phyloP scores from a whole-genome alignment of 1,140 invertebrate species.

The Portunus trituberculatus region DNA sequence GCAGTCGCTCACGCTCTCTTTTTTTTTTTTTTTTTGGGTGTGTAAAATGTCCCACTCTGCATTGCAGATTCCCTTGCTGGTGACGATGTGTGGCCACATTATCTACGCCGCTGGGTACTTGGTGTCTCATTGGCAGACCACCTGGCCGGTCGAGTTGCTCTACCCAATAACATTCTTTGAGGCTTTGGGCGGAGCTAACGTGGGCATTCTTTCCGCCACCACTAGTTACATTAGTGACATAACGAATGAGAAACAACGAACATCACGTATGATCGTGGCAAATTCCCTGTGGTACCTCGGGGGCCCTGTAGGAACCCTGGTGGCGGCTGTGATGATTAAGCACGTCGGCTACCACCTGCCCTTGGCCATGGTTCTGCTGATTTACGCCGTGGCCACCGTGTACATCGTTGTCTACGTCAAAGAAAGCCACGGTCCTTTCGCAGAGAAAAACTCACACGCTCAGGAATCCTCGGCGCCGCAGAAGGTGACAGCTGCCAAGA shows the following conservation, averaged over 20 bases:
- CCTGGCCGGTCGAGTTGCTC: slow-evolving; percentile 63
- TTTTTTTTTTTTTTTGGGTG: too few relatives aligned
- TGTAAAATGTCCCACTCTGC: background rate
- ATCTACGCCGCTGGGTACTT: slow-evolving; percentile 65
- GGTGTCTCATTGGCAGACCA: slow-evolving; percentile 40
- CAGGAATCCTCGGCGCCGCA: slow-evolving; percentile 25
- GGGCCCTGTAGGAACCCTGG: slow-evolving; percentile 67
- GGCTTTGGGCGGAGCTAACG: slow-evolving; percentile 59
- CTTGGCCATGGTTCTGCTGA: slow-evolving; percentile 44
- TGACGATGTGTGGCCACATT: slow-evolving; percentile 54
- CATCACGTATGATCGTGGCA: slow-evolving; percentile 59
- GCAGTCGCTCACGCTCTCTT: too few relatives aligned
- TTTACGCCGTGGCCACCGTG: slow-evolving; percentile 39
- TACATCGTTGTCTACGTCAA: slow-evolving; percentile 72
- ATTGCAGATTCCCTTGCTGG: slow-evolving; percentile 64
- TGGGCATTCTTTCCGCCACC: slow-evolving; percentile 58
- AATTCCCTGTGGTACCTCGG: slow-evolving; percentile 74
- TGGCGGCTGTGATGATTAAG: slow-evolving; percentile 60
- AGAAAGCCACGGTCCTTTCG: slow-evolving; percentile 73
- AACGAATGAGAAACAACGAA: slow-evolving; percentile 58
- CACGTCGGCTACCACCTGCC: slow-evolving; percentile 57
- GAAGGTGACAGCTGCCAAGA: slow-evolving; percentile 45
- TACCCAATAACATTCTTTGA: slow-evolving; percentile 66
- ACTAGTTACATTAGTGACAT: slow-evolving; percentile 72
- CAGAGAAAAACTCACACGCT: slow-evolving; percentile 21